A percentile compares a stretch with the other conserved stretches of the same genome.
Evolutionary conservation across 2,888 invertebrate genomes (phyloP).

Genomic region (Philereme vetulata): DNA sequence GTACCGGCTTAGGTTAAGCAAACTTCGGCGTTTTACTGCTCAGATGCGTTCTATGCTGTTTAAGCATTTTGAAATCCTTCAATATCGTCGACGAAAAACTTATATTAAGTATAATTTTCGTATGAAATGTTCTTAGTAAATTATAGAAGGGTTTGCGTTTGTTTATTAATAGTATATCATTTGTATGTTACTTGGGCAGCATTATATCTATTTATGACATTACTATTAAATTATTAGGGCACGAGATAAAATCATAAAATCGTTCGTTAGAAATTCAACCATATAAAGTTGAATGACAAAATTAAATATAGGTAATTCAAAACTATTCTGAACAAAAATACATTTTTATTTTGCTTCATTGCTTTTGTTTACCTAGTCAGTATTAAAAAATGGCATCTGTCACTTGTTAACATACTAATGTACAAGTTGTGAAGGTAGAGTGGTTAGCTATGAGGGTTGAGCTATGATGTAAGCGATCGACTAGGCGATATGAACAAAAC

Average conservation of each 20-base stretch:
- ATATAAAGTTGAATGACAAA: conserved; percentile 15
- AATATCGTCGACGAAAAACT: background rate
- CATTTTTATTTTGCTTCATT: no score
- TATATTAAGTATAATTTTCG: background rate
- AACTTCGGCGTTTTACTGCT: conserved; percentile 48
- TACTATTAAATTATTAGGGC: conserved; percentile 24
- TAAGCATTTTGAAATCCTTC: background rate
- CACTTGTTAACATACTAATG: no score
- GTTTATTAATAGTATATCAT: no score
- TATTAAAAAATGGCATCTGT: no score
- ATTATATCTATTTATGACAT: background rate
- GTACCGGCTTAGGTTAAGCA: conserved; percentile 45
- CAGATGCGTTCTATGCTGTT: conserved; percentile 39
- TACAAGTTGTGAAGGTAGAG: conserved; percentile 1
- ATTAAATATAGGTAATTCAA: no score
- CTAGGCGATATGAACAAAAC: conserved; percentile 70
- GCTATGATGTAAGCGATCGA: conserved; percentile 56
- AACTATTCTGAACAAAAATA: no score
- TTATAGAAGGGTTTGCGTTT: no score
- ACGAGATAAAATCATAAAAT: conserved; percentile 21
- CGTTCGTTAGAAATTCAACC: conserved; percentile 39
- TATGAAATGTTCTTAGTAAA: background rate
- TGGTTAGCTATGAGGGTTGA: conserved; percentile 54
- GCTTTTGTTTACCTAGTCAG: no score
- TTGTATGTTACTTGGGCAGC: no score